Evolutionary conservation across 2,888 invertebrate genomes (phyloP), one percentile per base, ranked within the genome.

Genomic region (Trichogramma evanescens): DNA sequence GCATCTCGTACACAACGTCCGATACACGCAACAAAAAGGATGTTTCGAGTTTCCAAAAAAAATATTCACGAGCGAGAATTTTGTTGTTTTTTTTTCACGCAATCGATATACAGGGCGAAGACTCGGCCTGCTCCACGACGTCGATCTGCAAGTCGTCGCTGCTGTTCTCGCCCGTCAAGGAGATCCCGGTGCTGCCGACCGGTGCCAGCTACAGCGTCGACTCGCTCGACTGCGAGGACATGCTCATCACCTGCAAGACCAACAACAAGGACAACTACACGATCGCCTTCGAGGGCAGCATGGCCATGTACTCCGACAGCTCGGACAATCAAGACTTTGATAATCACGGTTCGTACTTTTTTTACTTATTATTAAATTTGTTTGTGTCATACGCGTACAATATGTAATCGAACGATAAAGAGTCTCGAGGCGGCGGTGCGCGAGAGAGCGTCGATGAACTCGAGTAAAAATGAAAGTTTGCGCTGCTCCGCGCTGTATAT

Each of bases 191-290:
- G 68, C 80, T 83, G 67, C 88, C 89, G 66, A 81, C 83, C 54
- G 86, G 87, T 59, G 83, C 83, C 61, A 89, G 89, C 77, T 91
- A 89, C 80, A 93, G 93, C 71, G 92, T 93, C 65, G 94, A 95
- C 77, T 94, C 93, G 66, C 82, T 95, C 70, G 94, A 95, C 79
- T 90, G 92, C 80, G 92, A 92, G 76, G 92, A 93, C 73, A 89
- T 93, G 74, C 88, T 94, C 78, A 84, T 93, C 67, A 94, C 93
- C 65, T 95, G 94, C 78, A 90, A 91, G 80, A 89, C 92, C 65
- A 83, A 83, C 69, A 93, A 93, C 78, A 93, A 94, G 81, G 91
- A 93, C 79, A 95, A 95, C 81, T 95, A 95, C 77, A 95, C 94
- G 66, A 93, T 95, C 73, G 94, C 94, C 68, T 95, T 95, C 72